Base-by-base conservation (phyloP, 2,797 vertebrate species). In the Melanotaenia parkinsoni region DNA sequence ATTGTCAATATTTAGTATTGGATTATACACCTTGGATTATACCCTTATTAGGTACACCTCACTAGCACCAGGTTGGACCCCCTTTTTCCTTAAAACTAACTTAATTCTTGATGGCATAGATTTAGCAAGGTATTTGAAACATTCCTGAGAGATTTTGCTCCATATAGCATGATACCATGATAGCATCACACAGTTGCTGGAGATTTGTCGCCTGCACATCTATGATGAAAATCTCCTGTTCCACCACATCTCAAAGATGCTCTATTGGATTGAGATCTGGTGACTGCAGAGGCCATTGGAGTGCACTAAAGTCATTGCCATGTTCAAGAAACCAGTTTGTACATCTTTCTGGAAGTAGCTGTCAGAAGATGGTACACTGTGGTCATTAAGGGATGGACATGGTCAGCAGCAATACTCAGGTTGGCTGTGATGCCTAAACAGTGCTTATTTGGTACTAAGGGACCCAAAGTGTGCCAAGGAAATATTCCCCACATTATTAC, bases 121-220 rank as follows among this genome's bases (percentile, higher is more conserved):
- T 26, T 72, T 24, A 58, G 50, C 43, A 51, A 37, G 20, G 3
- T 50, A 14, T 20, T 64, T 12, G 54, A 61, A 72, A 45, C 35
- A 66, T 76, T 79, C 58, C 58, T 79, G 37, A 13, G 65, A 32
- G 13, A 45, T 37, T 60, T 65, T 68, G 63, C 47, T 69, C 63
- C 67, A 68, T 40, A 61, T 61, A 62, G 72, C 59, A 65, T 43
- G 53, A 73, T 5, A 62, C 70, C 63, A 65, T 43, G 57, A 73
- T 4, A 20, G 69, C 61, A 60, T 78, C 68, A 60, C 20, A 0
- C 67, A 72, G 61, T 57, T 74, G 62, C 58, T 68, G 63, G 77
- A 83, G 30, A 81, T 84, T 86, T 86, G 71, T 87, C 20, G 45
- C 88, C 81, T 84, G 70, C 77, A 86, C 77, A 76, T 82, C 75